phyloP scores from a whole-genome alignment of 2,888 invertebrate genomes.

The Drosophila prolongata region DNA sequence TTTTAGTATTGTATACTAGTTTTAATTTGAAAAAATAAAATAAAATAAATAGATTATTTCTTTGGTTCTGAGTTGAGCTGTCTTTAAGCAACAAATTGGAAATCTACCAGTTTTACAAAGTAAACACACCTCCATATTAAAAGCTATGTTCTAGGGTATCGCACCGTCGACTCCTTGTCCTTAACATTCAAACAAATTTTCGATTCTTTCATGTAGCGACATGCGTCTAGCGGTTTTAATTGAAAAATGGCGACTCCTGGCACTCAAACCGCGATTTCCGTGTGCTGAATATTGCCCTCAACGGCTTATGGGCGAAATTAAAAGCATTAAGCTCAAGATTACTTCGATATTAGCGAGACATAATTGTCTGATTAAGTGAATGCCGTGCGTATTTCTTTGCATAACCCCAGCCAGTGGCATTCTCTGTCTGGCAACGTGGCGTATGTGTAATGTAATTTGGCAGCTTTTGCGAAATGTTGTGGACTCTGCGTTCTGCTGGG shows the following conservation, averaged over 20 bases:
- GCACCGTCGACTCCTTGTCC: not conserved
- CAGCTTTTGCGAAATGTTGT: constrained; percentile 41
- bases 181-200: not conserved
- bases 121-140: too few relatives aligned
- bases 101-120: too few relatives aligned
- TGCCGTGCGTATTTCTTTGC: constrained; percentile 25
- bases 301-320: constrained; percentile 61
- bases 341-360: constrained; percentile 70
- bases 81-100: too few relatives aligned
- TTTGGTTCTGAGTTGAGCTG: too few relatives aligned
- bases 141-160: not conserved
- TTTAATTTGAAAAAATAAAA: too few relatives aligned
- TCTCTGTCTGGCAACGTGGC: constrained; percentile 54
- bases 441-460: constrained; percentile 72
- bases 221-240: constrained; percentile 27
- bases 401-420: not conserved
- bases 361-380: constrained; percentile 75
- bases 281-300: constrained; percentile 33
- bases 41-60: too few relatives aligned
- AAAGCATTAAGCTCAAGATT: constrained; percentile 71
- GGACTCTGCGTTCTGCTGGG: constrained; percentile 30
- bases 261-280: not conserved
- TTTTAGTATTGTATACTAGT: too few relatives aligned
- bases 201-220: constrained; percentile 4
- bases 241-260: constrained; percentile 25